Percentiles rank a stretch among this genome's conserved stretches.
Evolutionary conservation across 2,797 vertebrate genomes (phyloP).

Genomic region (Betta splendens): DNA sequence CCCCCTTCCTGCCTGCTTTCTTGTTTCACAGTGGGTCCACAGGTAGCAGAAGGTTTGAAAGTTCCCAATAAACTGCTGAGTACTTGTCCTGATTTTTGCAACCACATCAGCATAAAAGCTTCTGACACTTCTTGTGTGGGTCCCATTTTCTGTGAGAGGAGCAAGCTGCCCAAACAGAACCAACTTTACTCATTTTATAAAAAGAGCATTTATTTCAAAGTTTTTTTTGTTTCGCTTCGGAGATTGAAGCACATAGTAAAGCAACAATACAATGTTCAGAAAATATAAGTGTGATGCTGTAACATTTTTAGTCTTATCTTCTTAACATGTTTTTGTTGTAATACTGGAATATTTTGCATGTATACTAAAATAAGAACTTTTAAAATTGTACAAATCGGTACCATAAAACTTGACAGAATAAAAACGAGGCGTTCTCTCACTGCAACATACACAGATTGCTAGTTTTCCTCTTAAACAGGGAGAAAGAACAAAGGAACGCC

Average conservation of each 20-base stretch:
- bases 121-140: neutral
- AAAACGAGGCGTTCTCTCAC: slow-evolving; percentile 95
- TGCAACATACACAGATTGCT: slow-evolving; percentile 90
- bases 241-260: slow-evolving; percentile 99
- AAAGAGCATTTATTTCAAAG: slow-evolving; percentile 99
- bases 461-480: slow-evolving; percentile 88
- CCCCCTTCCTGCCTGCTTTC: neutral
- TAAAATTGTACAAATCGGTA: slow-evolving; percentile 99
- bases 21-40: slow-evolving; percentile 15
- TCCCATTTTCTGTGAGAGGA: too few species aligned
- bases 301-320: slow-evolving; percentile 87
- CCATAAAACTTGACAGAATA: slow-evolving; percentile 98
- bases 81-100: too few species aligned
- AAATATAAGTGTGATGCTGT: slow-evolving; percentile 99
- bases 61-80: neutral
- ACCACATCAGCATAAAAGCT: too few species aligned
- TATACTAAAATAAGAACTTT: slow-evolving; percentile 99
- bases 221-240: slow-evolving; percentile 89
- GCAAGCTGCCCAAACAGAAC: neutral
- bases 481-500: slow-evolving; percentile 88
- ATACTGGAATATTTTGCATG: slow-evolving; percentile 98
- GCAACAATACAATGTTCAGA: slow-evolving; percentile 99
- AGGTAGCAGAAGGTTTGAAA: slow-evolving; percentile 11
- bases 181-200: slow-evolving; percentile 78
- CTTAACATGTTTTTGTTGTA: slow-evolving; percentile 90